phyloP scores from a whole-genome alignment of 92 coral and sea anemone species.

The Pocillopora meandrina region DNA sequence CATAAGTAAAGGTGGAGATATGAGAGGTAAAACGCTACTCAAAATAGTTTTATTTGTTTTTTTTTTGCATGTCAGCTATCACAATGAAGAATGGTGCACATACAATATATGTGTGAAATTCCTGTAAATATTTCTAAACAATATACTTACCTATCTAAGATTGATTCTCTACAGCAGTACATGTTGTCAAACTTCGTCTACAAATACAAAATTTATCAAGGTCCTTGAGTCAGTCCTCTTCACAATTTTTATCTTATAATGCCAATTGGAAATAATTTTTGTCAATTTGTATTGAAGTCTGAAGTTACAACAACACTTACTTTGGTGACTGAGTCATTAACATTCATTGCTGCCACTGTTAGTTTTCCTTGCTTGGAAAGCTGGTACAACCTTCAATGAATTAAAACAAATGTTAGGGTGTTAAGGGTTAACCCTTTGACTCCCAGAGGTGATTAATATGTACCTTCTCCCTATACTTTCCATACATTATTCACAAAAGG shows the following conservation, averaged over 20 bases:
- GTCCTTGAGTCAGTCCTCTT: neutral
- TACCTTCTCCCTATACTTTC: no score
- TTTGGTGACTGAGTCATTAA: conserved; percentile 98
- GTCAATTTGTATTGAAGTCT: no score
- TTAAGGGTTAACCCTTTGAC: neutral
- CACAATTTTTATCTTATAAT: neutral
- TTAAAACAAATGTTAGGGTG: neutral
- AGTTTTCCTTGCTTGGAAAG: conserved; percentile 95
- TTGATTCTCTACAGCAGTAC: conserved; percentile 99
- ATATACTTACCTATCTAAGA: conserved; percentile 89
- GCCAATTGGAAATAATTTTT: neutral
- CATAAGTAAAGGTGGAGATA: no score
- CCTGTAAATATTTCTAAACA: no score
- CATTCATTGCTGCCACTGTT: conserved; percentile 99
- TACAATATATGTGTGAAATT: no score
- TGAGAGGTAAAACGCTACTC: no score
- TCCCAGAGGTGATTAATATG: no score
- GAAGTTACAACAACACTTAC: conserved; percentile 34
- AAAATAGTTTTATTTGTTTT: no score
- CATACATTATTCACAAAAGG: no score
- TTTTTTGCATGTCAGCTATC: no score
- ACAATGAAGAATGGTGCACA: no score
- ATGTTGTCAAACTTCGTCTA: conserved; percentile 98
- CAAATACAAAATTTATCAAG: conserved; percentile 25
- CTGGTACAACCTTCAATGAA: conserved; percentile 81